Evolutionary conservation across 2,797 vertebrate genomes (phyloP), one percentile per base, ranked within the genome.

Genomic region (Megaceryle alcyon): DNA sequence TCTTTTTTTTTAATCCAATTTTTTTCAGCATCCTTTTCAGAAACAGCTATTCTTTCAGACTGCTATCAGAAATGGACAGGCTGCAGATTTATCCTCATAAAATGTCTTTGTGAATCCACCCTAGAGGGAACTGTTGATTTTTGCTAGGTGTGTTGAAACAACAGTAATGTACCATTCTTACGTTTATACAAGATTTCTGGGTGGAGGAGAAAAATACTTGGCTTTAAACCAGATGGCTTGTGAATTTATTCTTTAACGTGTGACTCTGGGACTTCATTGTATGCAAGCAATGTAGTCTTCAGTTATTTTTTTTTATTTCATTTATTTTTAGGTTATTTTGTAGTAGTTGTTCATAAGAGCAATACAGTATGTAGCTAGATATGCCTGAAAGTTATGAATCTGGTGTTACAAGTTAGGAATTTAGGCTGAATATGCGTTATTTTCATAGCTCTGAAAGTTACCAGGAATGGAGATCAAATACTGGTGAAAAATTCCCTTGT

Each of bases 81-180:
- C 44, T 88, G 83, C 48, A 76, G 56, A 71, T 72, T 79, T 60
- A 51, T 69, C 12, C 26, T 88, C 28, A 29, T 75, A 51, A 71
- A 66, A 79, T 26, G 16, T 63, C 29, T 88, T 90, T 3, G 6
- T 63, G 31, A 73, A 76, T 37, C 12, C 0, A 0, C 14, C 39
- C 83, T 56, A 60, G 59, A 81, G 28, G 29, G 31, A 78, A 37
- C 41, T 90, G 48, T 66, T 82, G 46, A 44, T 76, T 88, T 96
- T 86, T 85, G 10, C 44, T 73, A 82, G 77, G 37, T 90, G 68
- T 96, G 76, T 91, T 89, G 82, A 49, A 87, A 71, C 65, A 94
- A 75, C n/a, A 78, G 25, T 69, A 33, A 80, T 6, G 3, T 78
- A 21, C 44, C 93, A 1, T 48, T 59, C 46, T 41, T 66, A 22